A percentile compares a stretch with the other conserved stretches of the same genome.
Evolutionary conservation across 2,797 vertebrate genomes (phyloP).

Genomic region (Danio aesculapii): DNA sequence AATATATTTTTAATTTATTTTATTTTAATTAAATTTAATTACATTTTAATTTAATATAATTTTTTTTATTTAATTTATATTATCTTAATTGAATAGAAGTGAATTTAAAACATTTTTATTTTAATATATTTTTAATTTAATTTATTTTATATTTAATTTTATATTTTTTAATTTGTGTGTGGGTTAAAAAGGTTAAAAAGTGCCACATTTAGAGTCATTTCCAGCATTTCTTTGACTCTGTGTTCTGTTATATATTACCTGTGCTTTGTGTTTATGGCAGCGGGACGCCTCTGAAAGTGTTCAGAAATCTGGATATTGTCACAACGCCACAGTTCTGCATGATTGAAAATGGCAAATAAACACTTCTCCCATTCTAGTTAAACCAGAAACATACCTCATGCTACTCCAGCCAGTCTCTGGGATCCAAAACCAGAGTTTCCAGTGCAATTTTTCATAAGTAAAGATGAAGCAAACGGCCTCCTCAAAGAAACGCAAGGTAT

Average conservation of each 20-base stretch:
- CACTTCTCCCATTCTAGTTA: conserved; percentile 60
- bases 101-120: too few species aligned
- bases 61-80: too few species aligned
- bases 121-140: too few species aligned
- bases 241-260: conserved; percentile 18
- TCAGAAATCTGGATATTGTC: conserved; percentile 47
- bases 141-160: too few species aligned
- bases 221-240: not conserved
- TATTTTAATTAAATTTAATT: too few species aligned
- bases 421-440: conserved; percentile 39
- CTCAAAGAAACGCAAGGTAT: not conserved
- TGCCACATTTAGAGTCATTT: not conserved
- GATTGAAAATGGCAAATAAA: conserved; percentile 63
- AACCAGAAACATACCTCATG: conserved; percentile 57
- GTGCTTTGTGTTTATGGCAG: conserved; percentile 53
- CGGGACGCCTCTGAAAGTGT: conserved; percentile 46
- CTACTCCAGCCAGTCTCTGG: conserved; percentile 35
- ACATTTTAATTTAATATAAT: too few species aligned
- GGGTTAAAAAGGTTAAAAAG: not conserved
- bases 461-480: conserved; percentile 34
- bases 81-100: too few species aligned
- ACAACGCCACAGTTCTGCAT: conserved; percentile 57
- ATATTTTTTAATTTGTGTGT: too few species aligned
- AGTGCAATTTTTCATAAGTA: conserved; percentile 24
- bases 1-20: too few species aligned